A percentile compares a stretch with the other conserved stretches of the same genome.
phyloP scores from a whole-genome alignment of 2,888 invertebrate species.

The Macrophya alboannulata region DNA sequence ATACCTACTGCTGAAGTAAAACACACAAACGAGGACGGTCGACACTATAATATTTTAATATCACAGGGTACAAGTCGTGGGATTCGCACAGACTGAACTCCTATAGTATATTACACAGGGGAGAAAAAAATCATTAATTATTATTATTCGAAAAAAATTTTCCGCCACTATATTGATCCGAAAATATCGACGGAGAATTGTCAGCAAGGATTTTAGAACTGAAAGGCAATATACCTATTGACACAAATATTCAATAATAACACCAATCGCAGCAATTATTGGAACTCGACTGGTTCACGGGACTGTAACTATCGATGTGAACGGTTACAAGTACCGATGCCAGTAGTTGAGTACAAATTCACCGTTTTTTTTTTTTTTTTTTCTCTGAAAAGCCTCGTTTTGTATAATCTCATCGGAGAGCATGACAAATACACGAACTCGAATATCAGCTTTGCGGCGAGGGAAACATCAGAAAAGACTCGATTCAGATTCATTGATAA shows the following conservation, averaged over 20 bases:
- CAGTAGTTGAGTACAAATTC: neutral
- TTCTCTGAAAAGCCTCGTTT: neutral
- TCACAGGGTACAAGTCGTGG: neutral
- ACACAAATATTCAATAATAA: neutral
- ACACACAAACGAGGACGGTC: neutral
- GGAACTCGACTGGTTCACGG: neutral
- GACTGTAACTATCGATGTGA: neutral
- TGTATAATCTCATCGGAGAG: neutral
- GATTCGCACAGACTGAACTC: neutral
- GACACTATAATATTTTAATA: neutral
- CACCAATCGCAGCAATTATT: neutral
- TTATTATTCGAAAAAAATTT: neutral
- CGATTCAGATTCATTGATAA: neutral
- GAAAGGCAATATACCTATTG: neutral
- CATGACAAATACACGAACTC: neutral
- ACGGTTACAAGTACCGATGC: neutral
- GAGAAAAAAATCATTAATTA: neutral
- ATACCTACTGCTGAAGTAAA: neutral
- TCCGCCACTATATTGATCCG: neutral
- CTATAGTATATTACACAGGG: neutral
- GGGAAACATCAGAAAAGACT: neutral
- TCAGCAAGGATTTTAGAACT: neutral
- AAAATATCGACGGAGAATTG: neutral
- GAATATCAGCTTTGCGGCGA: neutral
- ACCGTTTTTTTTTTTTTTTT: neutral